Percentiles rank a stretch among this genome's conserved stretches.
phyloP scores from a whole-genome alignment of 1,140 invertebrate genomes.

The Eumaeus atala region DNA sequence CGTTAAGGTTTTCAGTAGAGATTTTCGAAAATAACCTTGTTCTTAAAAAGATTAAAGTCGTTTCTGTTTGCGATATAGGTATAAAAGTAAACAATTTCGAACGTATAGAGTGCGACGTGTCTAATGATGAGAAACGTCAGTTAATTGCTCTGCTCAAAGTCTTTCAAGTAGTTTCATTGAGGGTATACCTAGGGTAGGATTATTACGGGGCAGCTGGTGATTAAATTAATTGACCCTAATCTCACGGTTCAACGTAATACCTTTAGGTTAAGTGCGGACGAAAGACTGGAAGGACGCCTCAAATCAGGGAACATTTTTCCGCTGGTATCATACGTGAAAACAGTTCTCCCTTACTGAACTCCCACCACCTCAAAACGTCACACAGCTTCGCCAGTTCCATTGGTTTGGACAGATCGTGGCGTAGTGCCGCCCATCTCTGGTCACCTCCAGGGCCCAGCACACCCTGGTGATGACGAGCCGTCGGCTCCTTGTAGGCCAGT shows the following conservation, averaged over 20 bases:
- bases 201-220: neutral
- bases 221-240: slow-evolving; percentile 6
- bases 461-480: no score
- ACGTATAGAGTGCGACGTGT: neutral
- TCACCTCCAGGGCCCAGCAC: no score
- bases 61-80: neutral
- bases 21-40: neutral
- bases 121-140: neutral
- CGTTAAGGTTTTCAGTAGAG: neutral
- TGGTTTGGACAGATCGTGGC: no score
- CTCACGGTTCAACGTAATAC: neutral
- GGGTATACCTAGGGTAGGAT: neutral
- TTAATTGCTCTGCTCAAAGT: neutral
- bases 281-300: neutral
- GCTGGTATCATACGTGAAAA: neutral
- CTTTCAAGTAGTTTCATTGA: neutral
- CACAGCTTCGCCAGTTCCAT: no score
- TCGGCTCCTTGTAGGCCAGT: no score
- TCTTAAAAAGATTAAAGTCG: neutral
- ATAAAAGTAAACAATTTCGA: neutral
- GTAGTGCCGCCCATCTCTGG: no score
- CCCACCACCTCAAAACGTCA: slow-evolving; percentile 14
- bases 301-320: neutral
- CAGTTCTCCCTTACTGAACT: slow-evolving; percentile 12
- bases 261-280: neutral